Base-by-base conservation (phyloP, 2,797 vertebrate genomes). In the Gobionotothen gibberifrons region DNA sequence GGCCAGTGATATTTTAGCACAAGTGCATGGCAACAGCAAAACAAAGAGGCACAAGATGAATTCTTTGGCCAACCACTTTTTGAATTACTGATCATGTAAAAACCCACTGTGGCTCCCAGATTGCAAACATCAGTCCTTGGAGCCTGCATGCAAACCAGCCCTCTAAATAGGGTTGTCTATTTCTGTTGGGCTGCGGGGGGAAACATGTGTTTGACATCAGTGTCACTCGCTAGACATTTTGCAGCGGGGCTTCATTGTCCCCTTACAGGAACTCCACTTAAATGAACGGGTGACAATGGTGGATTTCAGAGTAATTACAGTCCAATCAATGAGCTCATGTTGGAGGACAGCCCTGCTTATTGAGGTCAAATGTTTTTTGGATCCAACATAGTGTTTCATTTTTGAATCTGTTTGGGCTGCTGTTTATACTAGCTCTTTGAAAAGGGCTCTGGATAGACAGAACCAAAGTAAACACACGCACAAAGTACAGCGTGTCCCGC, bases 71-170 rank as follows among this genome's bases (percentile, higher is more conserved):
- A 88, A 95, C 94, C 94, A 92, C 94, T 92, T 93, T 94, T 91
- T 93, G 94, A 95, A 95, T 95, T 95, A 95, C 93, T 94, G 94
- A 95, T 95, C 94, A 94, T 94, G 94, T 95, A 95, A 94, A 95
- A 95, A 94, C 90, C 94, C 92, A 6, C 93, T 93, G 93, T 83
- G 94, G 94, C 91, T 92, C 88, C 83, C 87, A 95, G 94, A 95
- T 95, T 95, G 94, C 94, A 95, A 95, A 94, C 94, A 95, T 94
- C 94, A 94, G 93, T 90, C 84, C 90, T 93, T 91, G 90, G 92
- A 94, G 93, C 87, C 92, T 91, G 93, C 89, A 90, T 91, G 89
- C 91, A 94, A 95, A 94, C 94, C 94, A 91, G 91, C 29, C 89
- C 94, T 93, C 89, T 89, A 95, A 95, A 95, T 95, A 94, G 93